Conservation (phyloP, 2,888 invertebrate genomes). For the Plagiodera versicolora region DNA sequence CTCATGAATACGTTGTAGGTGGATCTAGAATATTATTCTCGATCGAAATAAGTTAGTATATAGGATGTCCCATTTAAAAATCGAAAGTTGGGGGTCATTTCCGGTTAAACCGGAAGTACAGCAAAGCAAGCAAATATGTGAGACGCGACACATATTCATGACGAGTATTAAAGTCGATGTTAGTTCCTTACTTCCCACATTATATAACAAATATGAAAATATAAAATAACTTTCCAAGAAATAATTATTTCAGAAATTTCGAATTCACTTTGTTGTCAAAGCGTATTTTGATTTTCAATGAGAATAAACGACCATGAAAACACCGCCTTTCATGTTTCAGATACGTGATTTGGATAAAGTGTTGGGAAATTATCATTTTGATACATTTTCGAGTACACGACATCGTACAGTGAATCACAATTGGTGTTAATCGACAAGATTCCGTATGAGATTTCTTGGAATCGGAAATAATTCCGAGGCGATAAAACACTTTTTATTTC, state of each 20-base stretch:
- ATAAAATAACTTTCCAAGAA: conserved; percentile 23
- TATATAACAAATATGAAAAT: conserved; percentile 3
- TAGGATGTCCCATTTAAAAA: no score
- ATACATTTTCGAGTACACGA: conserved; percentile 28
- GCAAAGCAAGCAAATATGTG: no score
- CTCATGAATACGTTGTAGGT: no score
- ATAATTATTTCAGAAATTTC: conserved; percentile 26
- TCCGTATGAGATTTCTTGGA: not conserved
- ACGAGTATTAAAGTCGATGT: no score
- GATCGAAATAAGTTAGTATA: no score
- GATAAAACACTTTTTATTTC: not conserved
- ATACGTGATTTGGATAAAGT: conserved; percentile 34
- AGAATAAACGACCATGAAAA: conserved; percentile 22
- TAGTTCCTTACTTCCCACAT: not conserved
- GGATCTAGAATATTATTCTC: no score
- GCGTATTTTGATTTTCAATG: conserved; percentile 30
- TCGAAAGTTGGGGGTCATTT: no score
- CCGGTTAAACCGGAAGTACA: no score
- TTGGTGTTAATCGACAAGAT: not conserved
- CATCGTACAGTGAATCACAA: conserved; percentile 6
- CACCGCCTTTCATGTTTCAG: conserved; percentile 30
- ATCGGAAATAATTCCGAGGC: not conserved
- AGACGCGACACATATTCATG: no score
- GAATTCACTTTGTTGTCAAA: conserved; percentile 25
- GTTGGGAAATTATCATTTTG: conserved; percentile 32